Evolutionary conservation across 2,113 vertebrate genomes (phyloP), one percentile per base, ranked within the genome.

Genomic region (Columba janthina): DNA sequence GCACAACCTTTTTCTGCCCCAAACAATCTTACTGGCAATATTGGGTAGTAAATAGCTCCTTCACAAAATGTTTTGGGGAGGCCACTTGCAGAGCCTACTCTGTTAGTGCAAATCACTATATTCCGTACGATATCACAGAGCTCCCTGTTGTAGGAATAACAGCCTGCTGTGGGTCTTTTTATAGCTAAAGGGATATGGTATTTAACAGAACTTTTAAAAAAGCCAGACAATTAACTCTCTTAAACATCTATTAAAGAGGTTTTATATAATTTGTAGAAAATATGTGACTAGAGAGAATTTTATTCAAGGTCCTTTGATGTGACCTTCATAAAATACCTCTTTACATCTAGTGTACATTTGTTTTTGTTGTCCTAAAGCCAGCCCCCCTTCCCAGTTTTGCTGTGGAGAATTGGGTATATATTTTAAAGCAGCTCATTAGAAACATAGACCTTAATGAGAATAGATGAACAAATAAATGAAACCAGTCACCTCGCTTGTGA

Each of bases 401-500:
- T 6, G 0, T 61, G 36, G 40, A 75, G 50, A 81, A 82, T 44
- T 71, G 4, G n/a, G 36, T 74, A 78, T 57, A 81, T 7, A 88
- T 88, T 93, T 86, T 90, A 67, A 94, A 92, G 38, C 29, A 89
- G 25, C 70, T 94, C 80, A 44, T 82, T 95, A 78, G 85, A 89
- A 95, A 90, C 76, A 79, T 20, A 75, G 83, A 90, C 22, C 54
- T 89, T 87, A 93, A 93, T 90, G 69, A 94, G 75, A 94, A 93
- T 72, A 40, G 78, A 95, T 96, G 97, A 89, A 91, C 2, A 17
- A 89, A 74, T 84, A 87, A 91, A 96, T 78, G 54, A 95, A 95
- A 90, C 79, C 38, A 91, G 80, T 91, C 92, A 91, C 79, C 57
- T 83, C 79, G 89, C 70, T 78, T 88, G 88, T 56, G 82, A 96